Base-by-base conservation (phyloP, 2,113 vertebrate species). In the Ceratotherium simum region DNA sequence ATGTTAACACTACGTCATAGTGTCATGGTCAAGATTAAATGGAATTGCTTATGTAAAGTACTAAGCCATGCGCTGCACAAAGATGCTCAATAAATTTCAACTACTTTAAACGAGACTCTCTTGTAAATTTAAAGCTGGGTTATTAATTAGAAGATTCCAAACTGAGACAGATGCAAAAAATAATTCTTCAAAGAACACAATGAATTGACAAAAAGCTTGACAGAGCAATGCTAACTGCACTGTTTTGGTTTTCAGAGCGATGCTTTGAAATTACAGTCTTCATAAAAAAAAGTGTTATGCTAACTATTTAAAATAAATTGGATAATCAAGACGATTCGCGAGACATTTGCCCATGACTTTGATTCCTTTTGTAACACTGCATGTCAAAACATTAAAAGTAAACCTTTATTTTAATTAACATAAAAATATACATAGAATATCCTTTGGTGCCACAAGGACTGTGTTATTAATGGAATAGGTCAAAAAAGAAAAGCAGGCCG, bases 301-400 rank as follows among this genome's bases (percentile, higher is more conserved):
- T 95, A 95, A 95, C 73, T 90, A n/a, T 82, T 58, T 36, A 73
- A 90, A 70, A 33, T 83, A 93, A 96, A 79, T 56, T 76, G 62
- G 76, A 85, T 87, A 87, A 87, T 33, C 3, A 0, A 91, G 62
- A 80, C 60, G 54, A 94, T 72, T 75, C 80, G 8, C 17, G 69
- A 87, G 82, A 82, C 23, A 64, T n/a, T 95, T 97, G 29, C 14
- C 48, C 0, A 3, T 79, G 80, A 90, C 42, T 89, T 65, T 80
- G 51, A 85, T 72, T 93, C 46, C n/a, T 78, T 93, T 90, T 93
- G 4, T 83, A 96, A 87, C 27, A 60, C 27, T 21, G 2, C 3
- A 31, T 72, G 36, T 89, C 75, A 97, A 97, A 90, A 86, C 33
- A 95, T n/a, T 58, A 73, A 96, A 93, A 82, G 16, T 67, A 83